Percentiles rank a stretch among this genome's conserved stretches.
Conservation (phyloP, 2,797 vertebrate genomes). For the Serranus cabrilla region DNA sequence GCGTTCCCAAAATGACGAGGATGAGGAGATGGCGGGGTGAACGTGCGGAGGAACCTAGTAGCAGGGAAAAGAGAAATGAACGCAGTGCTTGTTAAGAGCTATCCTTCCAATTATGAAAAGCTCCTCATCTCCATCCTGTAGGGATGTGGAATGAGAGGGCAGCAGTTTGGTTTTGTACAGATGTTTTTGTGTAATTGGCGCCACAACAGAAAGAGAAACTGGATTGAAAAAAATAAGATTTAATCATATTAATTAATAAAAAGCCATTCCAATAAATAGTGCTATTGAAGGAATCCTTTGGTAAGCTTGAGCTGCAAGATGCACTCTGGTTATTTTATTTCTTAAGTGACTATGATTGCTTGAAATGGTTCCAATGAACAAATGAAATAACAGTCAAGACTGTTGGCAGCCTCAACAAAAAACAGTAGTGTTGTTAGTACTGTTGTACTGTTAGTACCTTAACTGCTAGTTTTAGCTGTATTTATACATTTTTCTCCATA, state of each 20-base stretch:
- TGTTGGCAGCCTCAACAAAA: not conserved
- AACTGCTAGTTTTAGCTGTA: not conserved
- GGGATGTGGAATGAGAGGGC: conserved; percentile 12
- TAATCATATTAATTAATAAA: not conserved
- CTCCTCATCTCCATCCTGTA: conserved; percentile 20
- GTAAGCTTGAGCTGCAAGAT: not conserved
- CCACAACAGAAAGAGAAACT: conserved; percentile 23
- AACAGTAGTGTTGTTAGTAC: not conserved
- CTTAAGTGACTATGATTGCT: not conserved
- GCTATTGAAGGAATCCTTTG: not conserved
- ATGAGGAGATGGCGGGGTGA: conserved; percentile 65
- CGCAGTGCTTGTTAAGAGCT: conserved; percentile 33
- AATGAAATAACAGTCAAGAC: not conserved
- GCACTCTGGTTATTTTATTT: not conserved
- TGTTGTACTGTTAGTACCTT: too few relatives aligned
- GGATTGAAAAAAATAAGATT: conserved; percentile 15
- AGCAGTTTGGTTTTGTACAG: conserved; percentile 19
- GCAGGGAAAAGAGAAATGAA: conserved; percentile 36
- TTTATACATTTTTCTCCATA: not conserved
- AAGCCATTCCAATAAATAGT: not conserved
- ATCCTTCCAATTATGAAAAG: conserved; percentile 43
- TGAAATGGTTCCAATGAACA: not conserved
- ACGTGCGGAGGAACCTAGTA: conserved; percentile 20
- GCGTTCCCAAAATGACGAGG: conserved; percentile 72
- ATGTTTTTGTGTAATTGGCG: conserved; percentile 29